Conservation (phyloP, 2,888 invertebrate species). For the Cheilosia vernalis region DNA sequence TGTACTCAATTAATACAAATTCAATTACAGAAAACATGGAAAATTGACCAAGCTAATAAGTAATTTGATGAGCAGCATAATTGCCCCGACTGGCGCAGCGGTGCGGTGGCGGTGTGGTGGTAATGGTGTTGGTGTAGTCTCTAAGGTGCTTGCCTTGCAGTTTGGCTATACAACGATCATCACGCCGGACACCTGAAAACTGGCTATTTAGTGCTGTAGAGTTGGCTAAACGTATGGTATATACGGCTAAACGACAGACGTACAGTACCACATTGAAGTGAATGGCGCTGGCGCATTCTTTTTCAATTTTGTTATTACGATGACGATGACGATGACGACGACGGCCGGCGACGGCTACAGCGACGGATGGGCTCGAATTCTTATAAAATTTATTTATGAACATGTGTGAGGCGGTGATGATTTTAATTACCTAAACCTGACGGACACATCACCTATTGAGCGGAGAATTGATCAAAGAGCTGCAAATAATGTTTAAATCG, state of each 20-base stretch:
- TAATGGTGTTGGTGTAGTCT: background rate
- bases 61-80: slow-evolving; percentile 66
- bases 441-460: background rate
- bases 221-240: background rate
- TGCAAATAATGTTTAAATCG: no score
- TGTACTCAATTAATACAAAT: slow-evolving; percentile 83
- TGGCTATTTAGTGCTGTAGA: slow-evolving; percentile 15
- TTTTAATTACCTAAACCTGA: slow-evolving; percentile 35
- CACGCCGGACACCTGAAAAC: slow-evolving; percentile 24
- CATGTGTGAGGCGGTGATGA: slow-evolving; percentile 18
- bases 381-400: slow-evolving; percentile 20
- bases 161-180: slow-evolving; percentile 38
- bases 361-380: slow-evolving; percentile 19
- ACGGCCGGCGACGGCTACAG: background rate
- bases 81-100: slow-evolving; percentile 21
- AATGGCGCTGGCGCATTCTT: slow-evolving; percentile 6
- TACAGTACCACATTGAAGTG: background rate
- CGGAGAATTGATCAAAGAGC: background rate
- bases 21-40: slow-evolving; percentile 84
- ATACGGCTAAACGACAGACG: background rate
- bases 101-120: no score
- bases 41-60: slow-evolving; percentile 76
- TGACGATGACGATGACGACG: background rate
- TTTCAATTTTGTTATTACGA: slow-evolving; percentile 2
- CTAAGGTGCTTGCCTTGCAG: slow-evolving; percentile 39